Percentiles rank a stretch among this genome's conserved stretches.
phyloP scores from a whole-genome alignment of 2,888 invertebrate species.

The Euplexia lucipara region DNA sequence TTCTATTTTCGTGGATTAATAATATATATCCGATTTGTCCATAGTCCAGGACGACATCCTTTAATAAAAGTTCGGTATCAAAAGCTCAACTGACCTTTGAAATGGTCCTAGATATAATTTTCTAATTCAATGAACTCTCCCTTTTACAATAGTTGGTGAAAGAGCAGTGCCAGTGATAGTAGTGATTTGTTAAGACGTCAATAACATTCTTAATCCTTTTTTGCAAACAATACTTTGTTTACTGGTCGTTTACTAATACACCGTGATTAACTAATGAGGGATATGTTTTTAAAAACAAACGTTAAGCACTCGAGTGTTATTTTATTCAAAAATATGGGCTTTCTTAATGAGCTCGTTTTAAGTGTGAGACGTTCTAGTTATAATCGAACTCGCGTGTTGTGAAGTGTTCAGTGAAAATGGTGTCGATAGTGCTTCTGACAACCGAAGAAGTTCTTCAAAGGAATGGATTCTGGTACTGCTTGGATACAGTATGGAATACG shows the following conservation, averaged over 20 bases:
- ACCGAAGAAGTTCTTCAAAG: slow-evolving; percentile 85
- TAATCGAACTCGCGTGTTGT: slow-evolving; percentile 31
- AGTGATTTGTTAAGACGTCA: slow-evolving; percentile 21
- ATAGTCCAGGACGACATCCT: slow-evolving; percentile 46
- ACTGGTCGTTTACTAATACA: slow-evolving; percentile 28
- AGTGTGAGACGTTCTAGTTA: slow-evolving; percentile 38
- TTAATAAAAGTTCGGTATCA: slow-evolving; percentile 57
- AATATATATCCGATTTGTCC: slow-evolving; percentile 38
- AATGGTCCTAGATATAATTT: slow-evolving; percentile 66
- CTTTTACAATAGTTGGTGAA: slow-evolving; percentile 24
- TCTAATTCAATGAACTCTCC: slow-evolving; percentile 58
- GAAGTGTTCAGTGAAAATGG: slow-evolving; percentile 74
- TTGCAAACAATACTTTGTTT: slow-evolving; percentile 23
- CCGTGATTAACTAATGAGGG: slow-evolving; percentile 47
- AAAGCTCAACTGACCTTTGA: slow-evolving; percentile 59
- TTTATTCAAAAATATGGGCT: slow-evolving; percentile 18
- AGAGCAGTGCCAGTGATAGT: neutral
- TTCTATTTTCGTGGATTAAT: slow-evolving; percentile 51
- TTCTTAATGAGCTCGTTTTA: slow-evolving; percentile 18
- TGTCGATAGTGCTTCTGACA: slow-evolving; percentile 82
- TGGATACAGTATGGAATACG: slow-evolving; percentile 83
- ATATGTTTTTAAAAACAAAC: slow-evolving; percentile 40
- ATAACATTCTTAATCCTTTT: slow-evolving; percentile 14
- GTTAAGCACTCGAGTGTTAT: slow-evolving; percentile 18
- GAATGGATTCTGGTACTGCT: slow-evolving; percentile 84